Base-by-base conservation (phyloP, 2,888 invertebrate genomes). In the Buathra laborator region DNA sequence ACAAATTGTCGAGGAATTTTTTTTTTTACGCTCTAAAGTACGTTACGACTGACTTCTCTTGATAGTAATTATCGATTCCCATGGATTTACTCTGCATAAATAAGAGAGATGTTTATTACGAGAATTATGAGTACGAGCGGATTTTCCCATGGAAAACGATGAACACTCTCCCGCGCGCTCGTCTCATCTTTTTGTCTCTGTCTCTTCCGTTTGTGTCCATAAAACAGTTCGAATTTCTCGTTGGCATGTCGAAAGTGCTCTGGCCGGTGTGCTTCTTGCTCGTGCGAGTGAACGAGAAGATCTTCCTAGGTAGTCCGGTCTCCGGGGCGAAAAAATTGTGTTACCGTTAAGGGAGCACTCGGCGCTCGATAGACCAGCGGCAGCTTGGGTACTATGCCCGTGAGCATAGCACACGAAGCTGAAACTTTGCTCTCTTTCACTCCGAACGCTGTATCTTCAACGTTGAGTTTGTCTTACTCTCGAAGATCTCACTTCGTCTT, bases 331-430 rank as follows among this genome's bases (percentile, higher is more conserved):
- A 64, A 78, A 75, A 78, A 59, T 74, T 32, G 56, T 56, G 88
- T 90, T 91, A 91, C 91, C 92, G 92, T 92, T 92, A 91, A 90
- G 90, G 90, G 90, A 90, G 89, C 87, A 82, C 87, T 44, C 75
- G 51, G 76, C 14, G 1, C 64, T 46, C 46, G 29, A 64, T 6
- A 66, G 75, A 64, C 48, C 75, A 37, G 37, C 64, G 64, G 62
- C 62, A 29, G 32, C 59, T 48, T n/a, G 53, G 37, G n/a, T 19
- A 16, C 44, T 32, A 16, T 43, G 37, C 76, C 51, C 14, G 64
- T 37, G 51, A 66, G 24, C 66, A 66, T 64, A 51, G 66, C n/a
- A 43, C 77, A 46, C 51, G 56, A 75, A 59, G 19, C 77, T 81
- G 56, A 67, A 72, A 81, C 72, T 77, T 62, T 68, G 46, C 72